Conservation (phyloP, 2,113 vertebrate genomes). For the Zosterops borbonicus region DNA sequence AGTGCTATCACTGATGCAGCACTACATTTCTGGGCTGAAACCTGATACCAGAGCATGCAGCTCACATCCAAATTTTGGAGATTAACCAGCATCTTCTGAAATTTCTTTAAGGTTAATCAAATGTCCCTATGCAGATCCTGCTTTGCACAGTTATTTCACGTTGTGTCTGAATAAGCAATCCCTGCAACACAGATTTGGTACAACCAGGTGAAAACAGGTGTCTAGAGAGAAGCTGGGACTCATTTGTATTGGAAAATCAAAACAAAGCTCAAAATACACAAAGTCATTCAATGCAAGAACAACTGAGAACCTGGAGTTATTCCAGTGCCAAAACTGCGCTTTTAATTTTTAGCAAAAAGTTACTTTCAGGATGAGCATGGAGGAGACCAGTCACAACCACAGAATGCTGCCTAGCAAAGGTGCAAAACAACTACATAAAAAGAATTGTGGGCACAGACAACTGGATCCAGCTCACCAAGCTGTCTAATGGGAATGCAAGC, state of each 20-base stretch:
- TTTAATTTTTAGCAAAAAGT: neutral
- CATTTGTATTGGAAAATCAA: neutral
- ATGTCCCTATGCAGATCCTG: neutral
- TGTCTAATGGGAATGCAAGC: neutral
- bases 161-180: neutral
- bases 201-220: neutral
- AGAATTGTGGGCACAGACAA: rapidly evolving
- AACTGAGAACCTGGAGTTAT: neutral
- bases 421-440: neutral
- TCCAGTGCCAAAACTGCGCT: neutral
- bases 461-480: neutral
- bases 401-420: rapidly evolving
- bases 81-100: neutral
- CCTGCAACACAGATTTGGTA: neutral
- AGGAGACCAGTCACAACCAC: neutral
- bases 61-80: neutral
- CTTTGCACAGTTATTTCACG: neutral
- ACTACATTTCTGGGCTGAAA: neutral
- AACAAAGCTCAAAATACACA: neutral
- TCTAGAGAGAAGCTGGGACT: neutral
- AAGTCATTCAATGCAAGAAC: neutral
- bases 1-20: neutral
- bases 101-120: neutral
- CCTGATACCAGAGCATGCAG: neutral
- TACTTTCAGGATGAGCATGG: neutral